These are phyloP conservation scores for Heliconius aoede DNA, from an alignment of 2,888 invertebrate genomes.

Conservation along the genomic window DNA sequence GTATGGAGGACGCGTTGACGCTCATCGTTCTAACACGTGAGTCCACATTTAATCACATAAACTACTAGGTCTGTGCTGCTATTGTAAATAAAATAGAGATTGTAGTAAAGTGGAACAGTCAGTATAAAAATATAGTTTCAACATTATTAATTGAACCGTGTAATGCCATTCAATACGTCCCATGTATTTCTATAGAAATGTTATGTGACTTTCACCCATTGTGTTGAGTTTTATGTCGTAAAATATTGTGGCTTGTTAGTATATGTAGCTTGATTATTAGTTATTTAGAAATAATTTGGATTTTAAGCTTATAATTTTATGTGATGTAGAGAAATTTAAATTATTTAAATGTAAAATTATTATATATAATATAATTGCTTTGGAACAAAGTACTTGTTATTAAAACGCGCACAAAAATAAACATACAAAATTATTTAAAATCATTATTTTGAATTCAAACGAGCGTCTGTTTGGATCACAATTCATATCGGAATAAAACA, in stretches of 20 bases:
- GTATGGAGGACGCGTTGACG: constrained; percentile 67
- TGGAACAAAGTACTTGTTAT: too few relatives aligned
- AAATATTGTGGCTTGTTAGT: background rate
- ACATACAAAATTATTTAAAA: too few relatives aligned
- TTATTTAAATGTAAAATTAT: too few relatives aligned
- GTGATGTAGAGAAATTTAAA: background rate
- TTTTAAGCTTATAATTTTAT: background rate
- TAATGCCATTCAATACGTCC: constrained; percentile 30
- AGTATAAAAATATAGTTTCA: constrained; percentile 37
- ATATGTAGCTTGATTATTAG: background rate
- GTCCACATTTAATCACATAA: constrained; percentile 52
- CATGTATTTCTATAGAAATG: constrained; percentile 24
- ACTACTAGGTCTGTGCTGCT: background rate
- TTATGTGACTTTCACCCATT: constrained; percentile 45
- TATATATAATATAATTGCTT: too few relatives aligned
- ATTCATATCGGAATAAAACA: too few relatives aligned
- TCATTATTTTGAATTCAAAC: too few relatives aligned
- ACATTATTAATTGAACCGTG: constrained; percentile 44
- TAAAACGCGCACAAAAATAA: too few relatives aligned
- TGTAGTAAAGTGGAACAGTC: constrained; percentile 14
- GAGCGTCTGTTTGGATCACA: too few relatives aligned
- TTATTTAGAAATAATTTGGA: background rate
- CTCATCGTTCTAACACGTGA: constrained; percentile 77
- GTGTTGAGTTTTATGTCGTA: constrained; percentile 13
- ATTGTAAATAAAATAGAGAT: constrained; percentile 12